Evolutionary conservation across 37 sponge, comb jelly and placozoan genomes (phyloP), one percentile per base, ranked within the genome.

Genomic region (Hexactinellida sp.): DNA sequence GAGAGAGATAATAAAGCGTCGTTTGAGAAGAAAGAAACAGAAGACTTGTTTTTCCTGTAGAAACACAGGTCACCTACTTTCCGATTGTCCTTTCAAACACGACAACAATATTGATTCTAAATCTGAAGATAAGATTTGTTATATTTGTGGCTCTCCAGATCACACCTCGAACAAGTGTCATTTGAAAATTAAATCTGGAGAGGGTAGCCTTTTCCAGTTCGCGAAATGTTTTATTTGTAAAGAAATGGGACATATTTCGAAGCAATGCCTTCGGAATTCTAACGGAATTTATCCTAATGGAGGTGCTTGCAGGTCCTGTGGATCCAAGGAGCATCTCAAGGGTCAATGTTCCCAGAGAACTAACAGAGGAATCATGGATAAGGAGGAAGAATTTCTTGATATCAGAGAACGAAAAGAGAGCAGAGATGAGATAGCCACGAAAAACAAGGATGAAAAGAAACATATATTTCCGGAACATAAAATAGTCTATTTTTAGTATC

Each of bases 201-300:
- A 63, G 13, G 76, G 30, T 28, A n/a, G 30, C 34, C 21, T 63
- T 28, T 97, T 88, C 71, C 94, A 94, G 34, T 94, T 91, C 89
- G 97, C 97, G 1, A 94, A 91, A 63, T 97, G 97, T 86, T 97
- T 94, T 71, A 94, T 97, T 23, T 97, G 97, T 54, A 86, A 86
- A 24, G 93, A 94, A 83, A 54, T 84, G 0, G 97, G 97, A 7
- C 97, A 97, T 54, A 54, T 97, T 28, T 91, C 97, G 0, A 85
- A 87, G 24, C 55, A 84, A 16, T 97, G 97, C 83, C 92, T 94
- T 0, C 92, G 92, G 37, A 97, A 97, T 54, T 93, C 97, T 23
- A 84, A 87, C 32, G 97, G 97, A 21, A 39, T 97, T 0, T 97
- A 94, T 54, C 97, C 97, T 13, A 38, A 89, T 83, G 97, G 97